Conservation (phyloP, 2,888 invertebrate genomes). For the Synergus laeviventris region DNA sequence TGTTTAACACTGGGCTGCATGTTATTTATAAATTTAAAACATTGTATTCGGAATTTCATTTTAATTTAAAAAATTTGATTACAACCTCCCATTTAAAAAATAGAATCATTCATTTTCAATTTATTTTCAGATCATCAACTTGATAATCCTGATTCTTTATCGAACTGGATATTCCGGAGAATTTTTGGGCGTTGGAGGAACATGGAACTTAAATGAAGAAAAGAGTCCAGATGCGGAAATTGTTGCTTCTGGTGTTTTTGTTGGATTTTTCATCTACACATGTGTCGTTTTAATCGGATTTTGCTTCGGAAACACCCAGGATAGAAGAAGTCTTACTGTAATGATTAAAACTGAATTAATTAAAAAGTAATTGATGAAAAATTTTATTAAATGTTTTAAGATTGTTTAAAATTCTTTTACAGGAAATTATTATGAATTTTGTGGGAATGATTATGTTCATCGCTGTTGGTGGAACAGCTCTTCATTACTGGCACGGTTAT, state of each 20-base stretch:
- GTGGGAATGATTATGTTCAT: conserved; percentile 90
- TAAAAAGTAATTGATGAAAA: neutral
- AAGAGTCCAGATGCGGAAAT: conserved; percentile 93
- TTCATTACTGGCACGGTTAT: conserved; percentile 94
- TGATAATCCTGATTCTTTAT: conserved; percentile 88
- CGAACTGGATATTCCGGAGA: conserved; percentile 88
- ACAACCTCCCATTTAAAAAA: neutral
- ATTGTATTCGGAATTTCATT: no score
- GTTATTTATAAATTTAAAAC: no score
- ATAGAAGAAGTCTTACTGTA: conserved; percentile 82
- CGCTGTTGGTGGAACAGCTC: conserved; percentile 89
- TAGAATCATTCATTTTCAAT: conserved; percentile 5
- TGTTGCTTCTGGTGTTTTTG: conserved; percentile 90
- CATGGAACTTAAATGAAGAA: conserved; percentile 93
- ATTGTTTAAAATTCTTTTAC: conserved; percentile 62
- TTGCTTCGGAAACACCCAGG: conserved; percentile 86
- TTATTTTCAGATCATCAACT: conserved; percentile 84
- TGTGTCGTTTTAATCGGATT: conserved; percentile 85
- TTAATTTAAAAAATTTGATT: no score
- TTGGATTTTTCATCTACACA: conserved; percentile 92
- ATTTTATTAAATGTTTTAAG: conserved; percentile 18
- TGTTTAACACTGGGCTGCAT: neutral
- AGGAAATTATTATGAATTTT: conserved; percentile 94
- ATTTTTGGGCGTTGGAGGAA: conserved; percentile 91
- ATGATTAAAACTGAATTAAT: conserved; percentile 56